Evolutionary conservation across 2,113 vertebrate genomes (phyloP), one percentile per base, ranked within the genome.

Genomic region (Eolophus roseicapilla): DNA sequence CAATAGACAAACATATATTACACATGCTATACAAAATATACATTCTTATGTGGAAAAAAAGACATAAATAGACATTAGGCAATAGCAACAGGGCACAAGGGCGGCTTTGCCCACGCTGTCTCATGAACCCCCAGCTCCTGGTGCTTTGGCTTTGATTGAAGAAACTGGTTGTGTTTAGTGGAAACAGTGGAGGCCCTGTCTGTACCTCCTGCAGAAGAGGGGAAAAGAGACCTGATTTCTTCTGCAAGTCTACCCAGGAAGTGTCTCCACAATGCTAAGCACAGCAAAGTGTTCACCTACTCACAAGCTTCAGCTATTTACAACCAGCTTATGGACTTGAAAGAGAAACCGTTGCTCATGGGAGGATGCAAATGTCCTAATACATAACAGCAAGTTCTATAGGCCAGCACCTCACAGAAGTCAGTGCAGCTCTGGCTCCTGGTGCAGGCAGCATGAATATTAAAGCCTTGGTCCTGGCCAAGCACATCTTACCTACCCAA

Each of bases 1-100:
- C 96, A 98, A 88, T 73, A 97, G 96, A 97, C 96, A 96, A 96
- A 97, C 90, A 81, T 94, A 95, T 97, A 85, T 97, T 97, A 98
- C 96, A 98, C 97, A 98, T 84, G 90, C 98, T 97, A 95, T 98
- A 98, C 96, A 98, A 98, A 98, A 98, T 97, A 97, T 96, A 98
- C 98, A 98, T 97, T 97, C 97, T 97, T 94, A 88, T 41, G 81
- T 92, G 97, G 96, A 93, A 97, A 98, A 98, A 98, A 59, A 59
- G 31, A n/a, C 96, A 98, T 97, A 98, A 97, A 97, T 95, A 98
- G 86, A 93, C 71, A 96, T 68, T 49, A 94, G 94, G 97, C 95
- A 93, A 96, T 17, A 91, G 85, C 79, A 97, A 92, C 62, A 92
- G 31, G 47, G 92, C 95, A 86, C 9, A 70, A 49, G 20, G 92